Conservation (phyloP, 2,888 invertebrate genomes). For the Holacanthella duospinosa region DNA sequence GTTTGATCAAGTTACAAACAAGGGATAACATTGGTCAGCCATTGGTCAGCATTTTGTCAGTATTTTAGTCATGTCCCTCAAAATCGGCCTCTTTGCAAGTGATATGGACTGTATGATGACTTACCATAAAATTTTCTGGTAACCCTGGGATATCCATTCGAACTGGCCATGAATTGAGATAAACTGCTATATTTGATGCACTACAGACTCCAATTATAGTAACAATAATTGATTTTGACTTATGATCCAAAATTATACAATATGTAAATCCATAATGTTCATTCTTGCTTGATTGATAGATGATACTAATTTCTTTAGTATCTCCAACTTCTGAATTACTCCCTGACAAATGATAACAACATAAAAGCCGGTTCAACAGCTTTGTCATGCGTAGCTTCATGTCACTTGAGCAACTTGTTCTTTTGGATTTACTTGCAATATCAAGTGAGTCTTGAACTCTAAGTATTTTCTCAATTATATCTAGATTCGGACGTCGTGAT, state of each 20-base stretch:
- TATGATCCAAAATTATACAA: conserved; percentile 54
- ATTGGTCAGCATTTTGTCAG: no score
- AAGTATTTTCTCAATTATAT: neutral
- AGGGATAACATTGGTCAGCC: no score
- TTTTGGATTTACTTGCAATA: no score
- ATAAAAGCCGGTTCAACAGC: no score
- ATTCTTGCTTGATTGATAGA: neutral
- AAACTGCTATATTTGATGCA: conserved; percentile 72
- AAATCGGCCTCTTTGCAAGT: no score
- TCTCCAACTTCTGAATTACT: neutral
- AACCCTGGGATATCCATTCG: conserved; percentile 59
- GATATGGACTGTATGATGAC: no score
- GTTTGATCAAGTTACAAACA: no score
- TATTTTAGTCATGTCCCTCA: no score
- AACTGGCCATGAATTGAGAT: conserved; percentile 64
- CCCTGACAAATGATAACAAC: neutral
- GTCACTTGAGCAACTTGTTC: no score
- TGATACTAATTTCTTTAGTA: neutral
- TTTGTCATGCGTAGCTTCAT: no score
- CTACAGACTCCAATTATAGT: conserved; percentile 78
- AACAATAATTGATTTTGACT: conserved; percentile 66
- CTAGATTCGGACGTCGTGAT: no score
- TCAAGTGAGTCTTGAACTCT: neutral
- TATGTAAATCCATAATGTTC: neutral
- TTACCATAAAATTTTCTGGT: conserved; percentile 54